Conservation (phyloP, 2,113 vertebrate genomes). For the Gavia stellata region DNA sequence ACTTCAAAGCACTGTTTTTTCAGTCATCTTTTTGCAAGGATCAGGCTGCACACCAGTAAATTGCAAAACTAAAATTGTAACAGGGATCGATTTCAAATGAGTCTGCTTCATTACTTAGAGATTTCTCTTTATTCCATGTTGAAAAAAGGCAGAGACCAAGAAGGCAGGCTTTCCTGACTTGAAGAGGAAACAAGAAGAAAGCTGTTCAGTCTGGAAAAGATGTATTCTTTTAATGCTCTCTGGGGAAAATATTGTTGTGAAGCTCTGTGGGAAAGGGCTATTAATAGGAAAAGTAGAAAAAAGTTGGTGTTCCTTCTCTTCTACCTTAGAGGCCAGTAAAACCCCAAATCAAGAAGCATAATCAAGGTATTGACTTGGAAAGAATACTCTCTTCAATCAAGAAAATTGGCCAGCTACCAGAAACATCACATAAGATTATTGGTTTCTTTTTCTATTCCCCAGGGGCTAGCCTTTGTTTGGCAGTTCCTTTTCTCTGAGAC, state of each 20-base stretch:
- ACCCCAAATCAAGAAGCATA: not conserved
- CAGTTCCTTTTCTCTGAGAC: not conserved
- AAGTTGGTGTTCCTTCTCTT: not conserved
- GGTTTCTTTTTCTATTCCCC: not conserved
- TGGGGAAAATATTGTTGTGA: not conserved
- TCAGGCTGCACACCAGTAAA: not conserved
- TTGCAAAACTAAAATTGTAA: not conserved
- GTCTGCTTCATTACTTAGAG: not conserved
- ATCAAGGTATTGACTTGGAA: not conserved
- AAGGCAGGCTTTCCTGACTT: not conserved
- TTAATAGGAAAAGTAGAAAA: not conserved
- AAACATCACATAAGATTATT: not conserved
- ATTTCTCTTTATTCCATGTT: not conserved
- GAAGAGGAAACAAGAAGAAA: not conserved
- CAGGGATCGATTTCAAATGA: not conserved
- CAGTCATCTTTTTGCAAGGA: not conserved
- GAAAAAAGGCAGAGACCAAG: not conserved
- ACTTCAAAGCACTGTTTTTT: not conserved
- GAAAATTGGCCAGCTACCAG: not conserved
- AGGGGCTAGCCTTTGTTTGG: not conserved
- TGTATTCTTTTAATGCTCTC: not conserved
- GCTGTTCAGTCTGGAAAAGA: not conserved
- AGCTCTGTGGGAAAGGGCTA: not conserved
- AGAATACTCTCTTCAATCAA: not conserved
- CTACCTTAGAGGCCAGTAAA: not conserved